Evolutionary conservation across 2,113 vertebrate species (phyloP), one percentile per base, ranked within the genome.

Genomic region (Tragelaphus scriptus): DNA sequence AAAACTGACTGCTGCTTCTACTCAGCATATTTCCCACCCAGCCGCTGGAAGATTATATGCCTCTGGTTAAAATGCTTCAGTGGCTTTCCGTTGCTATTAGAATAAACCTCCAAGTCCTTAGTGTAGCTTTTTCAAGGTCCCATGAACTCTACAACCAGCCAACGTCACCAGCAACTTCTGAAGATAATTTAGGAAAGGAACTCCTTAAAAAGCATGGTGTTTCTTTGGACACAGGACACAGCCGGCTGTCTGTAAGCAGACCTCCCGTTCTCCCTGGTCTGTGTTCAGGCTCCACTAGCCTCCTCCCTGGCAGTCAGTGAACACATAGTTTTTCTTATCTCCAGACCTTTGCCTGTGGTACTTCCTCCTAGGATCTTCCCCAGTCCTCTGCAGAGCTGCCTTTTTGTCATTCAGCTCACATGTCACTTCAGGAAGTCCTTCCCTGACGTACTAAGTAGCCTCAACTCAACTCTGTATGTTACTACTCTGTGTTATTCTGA

Each of bases 361-460:
- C 90, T 94, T 95, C 53, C 49, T 90, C 53, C 79, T 47, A 84
- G 88, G 81, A 90, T 49, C 10, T 8, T 30, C 10, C n/a, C 85
- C 36, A 88, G n/a, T 44, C 44, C 36, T 9, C 7, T 86, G n/a
- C 2, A 15, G 14, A 13, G 17, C 28, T 80, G 9, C 80, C 14
- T 30, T 88, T 63, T 30, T 68, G 56, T 53, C 51, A 26, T 59
- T 77, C 32, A 63, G 30, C 14, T 95, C 53, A 75, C 53, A 30
- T 71, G 28, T 19, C 51, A 80, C 63, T 26, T 40, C 30, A 92
- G 86, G 89, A 94, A 79, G 53, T 77, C 25, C 85, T 90, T 90
- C 25, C n/a, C 49, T 84, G 61, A 77, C 56, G 55, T 75, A 30
- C 84, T 47, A 85, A 93, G 23, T n/a, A 80, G 80, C 80, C 44